Conservation (phyloP, 2,113 vertebrate species). For the Guaruba guarouba region DNA sequence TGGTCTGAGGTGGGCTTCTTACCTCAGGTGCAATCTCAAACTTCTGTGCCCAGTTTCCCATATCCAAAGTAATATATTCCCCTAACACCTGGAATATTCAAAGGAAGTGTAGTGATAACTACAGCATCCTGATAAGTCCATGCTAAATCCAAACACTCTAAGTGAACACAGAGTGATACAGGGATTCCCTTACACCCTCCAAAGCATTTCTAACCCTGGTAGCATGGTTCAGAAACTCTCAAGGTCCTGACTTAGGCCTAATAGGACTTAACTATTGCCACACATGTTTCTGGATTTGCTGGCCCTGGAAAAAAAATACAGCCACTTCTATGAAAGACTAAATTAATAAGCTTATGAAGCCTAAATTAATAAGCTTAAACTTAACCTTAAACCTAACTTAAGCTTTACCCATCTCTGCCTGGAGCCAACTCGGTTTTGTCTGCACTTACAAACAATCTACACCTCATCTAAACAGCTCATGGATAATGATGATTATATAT, state of each 20-base stretch:
- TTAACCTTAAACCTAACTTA: neutral
- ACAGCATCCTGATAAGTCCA: neutral
- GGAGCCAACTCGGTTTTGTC: neutral
- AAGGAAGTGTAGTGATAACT: neutral
- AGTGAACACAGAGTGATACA: neutral
- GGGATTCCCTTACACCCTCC: neutral
- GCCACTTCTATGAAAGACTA: neutral
- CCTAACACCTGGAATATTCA: neutral
- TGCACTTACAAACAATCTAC: neutral
- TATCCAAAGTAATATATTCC: neutral
- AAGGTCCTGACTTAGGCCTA: neutral
- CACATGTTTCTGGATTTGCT: neutral
- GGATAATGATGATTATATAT: neutral
- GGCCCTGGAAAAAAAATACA: neutral
- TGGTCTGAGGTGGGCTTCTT: neutral
- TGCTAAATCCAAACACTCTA: neutral
- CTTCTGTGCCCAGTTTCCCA: neutral
- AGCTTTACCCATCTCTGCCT: neutral
- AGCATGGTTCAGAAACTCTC: neutral
- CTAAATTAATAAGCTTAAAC: neutral
- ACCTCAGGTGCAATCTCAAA: neutral
- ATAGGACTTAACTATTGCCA: neutral
- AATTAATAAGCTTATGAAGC: neutral
- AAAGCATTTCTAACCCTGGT: neutral
- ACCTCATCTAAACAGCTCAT: neutral